Evolutionary conservation across 1,140 invertebrate genomes (phyloP), one percentile per base, ranked within the genome.

Genomic region (Drosophila willistoni): DNA sequence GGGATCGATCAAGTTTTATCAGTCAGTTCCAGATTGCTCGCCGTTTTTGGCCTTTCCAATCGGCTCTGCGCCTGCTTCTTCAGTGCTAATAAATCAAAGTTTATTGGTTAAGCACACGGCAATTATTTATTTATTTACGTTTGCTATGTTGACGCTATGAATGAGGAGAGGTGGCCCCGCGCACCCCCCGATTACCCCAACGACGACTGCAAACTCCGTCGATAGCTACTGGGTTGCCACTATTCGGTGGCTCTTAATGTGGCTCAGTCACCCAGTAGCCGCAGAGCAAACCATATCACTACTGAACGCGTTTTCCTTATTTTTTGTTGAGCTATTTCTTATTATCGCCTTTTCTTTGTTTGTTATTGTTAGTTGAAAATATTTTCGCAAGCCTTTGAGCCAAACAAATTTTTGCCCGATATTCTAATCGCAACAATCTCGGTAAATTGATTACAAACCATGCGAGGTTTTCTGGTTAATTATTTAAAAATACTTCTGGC

Each of bases 1-100:
- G 47, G 55, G 51, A 7, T 72, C 60, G 72, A 62, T 70, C 62
- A 33, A 42, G 19, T 62, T 61, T 66, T 77, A 84, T 84, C 81
- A 80, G 73, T 77, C 60, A 51, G 55, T 33, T n/a, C 29, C 29
- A 10, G 17, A n/a, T 51, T 41, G 22, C 39, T 57, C 36, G 22
- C 19, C 42, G n/a, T 57, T 29, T 51, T 51, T 56, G 71, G 59
- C 29, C 34, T 63, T 41, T 60, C 54, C 68, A 34, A 72, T 79
- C 65, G 59, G 33, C 68, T 62, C 14, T 36, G 42, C 36, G 59
- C 36, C 39, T 44, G 42, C 39, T 60, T 39, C 12, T 76, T 72
- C 63, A 51, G 63, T 64, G 56, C 47, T 68, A 77, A 79, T 86
- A 86, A 86, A 86, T 86, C 83, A 86, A 73, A 77, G 73, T 83